phyloP scores from a whole-genome alignment of 2,888 invertebrate species.

The Steinernema scapterisci region DNA sequence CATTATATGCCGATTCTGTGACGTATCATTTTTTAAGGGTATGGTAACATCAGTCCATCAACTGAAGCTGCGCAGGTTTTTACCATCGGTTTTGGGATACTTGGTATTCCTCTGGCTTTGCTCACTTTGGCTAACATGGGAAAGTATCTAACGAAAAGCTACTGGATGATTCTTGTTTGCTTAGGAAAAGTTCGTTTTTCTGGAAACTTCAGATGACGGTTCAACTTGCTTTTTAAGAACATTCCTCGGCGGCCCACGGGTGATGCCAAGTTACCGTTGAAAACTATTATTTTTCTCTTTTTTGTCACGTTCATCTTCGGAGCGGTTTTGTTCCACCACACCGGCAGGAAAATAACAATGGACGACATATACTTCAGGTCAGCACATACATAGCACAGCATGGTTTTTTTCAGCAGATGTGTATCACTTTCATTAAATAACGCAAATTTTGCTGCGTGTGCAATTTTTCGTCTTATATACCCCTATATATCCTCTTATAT shows the following conservation, averaged over 20 bases:
- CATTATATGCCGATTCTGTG: background rate
- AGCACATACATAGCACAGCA: too few species aligned
- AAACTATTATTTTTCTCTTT: constrained; percentile 43
- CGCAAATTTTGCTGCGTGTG: too few species aligned
- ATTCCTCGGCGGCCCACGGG: constrained; percentile 28
- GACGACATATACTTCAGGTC: constrained; percentile 53
- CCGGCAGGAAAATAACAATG: constrained; percentile 39
- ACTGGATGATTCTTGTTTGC: constrained; percentile 44
- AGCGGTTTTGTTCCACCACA: constrained; percentile 42
- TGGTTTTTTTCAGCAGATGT: too few species aligned
- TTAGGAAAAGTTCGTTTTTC: constrained; percentile 36
- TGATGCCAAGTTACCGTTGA: constrained; percentile 45
- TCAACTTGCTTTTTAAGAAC: background rate
- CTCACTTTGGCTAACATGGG: constrained; percentile 44
- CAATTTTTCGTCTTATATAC: too few species aligned
- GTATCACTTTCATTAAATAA: too few species aligned
- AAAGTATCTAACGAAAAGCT: constrained; percentile 42
- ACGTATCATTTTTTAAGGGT: constrained; percentile 41
- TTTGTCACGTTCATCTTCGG: constrained; percentile 42
- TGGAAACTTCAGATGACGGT: constrained; percentile 32
- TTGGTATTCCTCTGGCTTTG: constrained; percentile 44
- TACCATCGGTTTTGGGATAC: constrained; percentile 45
- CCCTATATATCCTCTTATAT: too few species aligned
- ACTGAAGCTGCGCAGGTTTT: constrained; percentile 44
- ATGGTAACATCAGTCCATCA: constrained; percentile 53